phyloP scores from a whole-genome alignment of 1,140 invertebrate genomes.

The Drosophila miranda region DNA sequence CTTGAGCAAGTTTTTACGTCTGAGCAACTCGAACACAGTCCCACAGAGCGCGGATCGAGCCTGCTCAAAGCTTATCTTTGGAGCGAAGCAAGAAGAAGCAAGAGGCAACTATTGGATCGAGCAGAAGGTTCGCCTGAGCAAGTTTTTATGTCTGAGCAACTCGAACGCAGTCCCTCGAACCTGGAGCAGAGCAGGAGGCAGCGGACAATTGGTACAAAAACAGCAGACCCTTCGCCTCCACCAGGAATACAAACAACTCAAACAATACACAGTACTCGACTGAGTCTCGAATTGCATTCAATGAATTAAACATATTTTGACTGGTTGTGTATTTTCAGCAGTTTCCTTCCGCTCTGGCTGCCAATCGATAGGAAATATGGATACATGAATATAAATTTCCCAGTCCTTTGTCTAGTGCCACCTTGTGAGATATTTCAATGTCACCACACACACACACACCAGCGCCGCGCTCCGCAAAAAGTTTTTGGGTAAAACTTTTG shows the following conservation, averaged over 20 bases:
- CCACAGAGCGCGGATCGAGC: too few relatives aligned
- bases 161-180: too few relatives aligned
- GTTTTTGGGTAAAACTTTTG: constrained; percentile 44
- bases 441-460: constrained; percentile 34
- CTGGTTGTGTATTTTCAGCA: constrained; percentile 12
- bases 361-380: constrained; percentile 7
- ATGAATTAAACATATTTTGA: constrained; percentile 41
- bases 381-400: neutral
- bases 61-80: too few relatives aligned
- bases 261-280: neutral
- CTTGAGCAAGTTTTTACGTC: too few relatives aligned
- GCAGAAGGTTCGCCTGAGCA: too few relatives aligned
- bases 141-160: too few relatives aligned
- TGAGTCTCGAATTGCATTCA: neutral
- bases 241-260: constrained; percentile 12
- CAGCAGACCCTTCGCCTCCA: neutral
- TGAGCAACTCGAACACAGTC: too few relatives aligned
- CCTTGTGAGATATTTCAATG: constrained; percentile 64
- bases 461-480: constrained; percentile 12
- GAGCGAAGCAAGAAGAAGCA: too few relatives aligned
- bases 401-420: constrained; percentile 33
- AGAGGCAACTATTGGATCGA: too few relatives aligned
- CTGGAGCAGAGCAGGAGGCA: too few relatives aligned
- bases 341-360: constrained; percentile 5
- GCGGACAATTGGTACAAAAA: too few relatives aligned